Percentiles rank a stretch among this genome's conserved stretches.
These are phyloP conservation scores for Chesias legatella DNA, from an alignment of 2,888 invertebrate species.

Conservation along the genomic window DNA sequence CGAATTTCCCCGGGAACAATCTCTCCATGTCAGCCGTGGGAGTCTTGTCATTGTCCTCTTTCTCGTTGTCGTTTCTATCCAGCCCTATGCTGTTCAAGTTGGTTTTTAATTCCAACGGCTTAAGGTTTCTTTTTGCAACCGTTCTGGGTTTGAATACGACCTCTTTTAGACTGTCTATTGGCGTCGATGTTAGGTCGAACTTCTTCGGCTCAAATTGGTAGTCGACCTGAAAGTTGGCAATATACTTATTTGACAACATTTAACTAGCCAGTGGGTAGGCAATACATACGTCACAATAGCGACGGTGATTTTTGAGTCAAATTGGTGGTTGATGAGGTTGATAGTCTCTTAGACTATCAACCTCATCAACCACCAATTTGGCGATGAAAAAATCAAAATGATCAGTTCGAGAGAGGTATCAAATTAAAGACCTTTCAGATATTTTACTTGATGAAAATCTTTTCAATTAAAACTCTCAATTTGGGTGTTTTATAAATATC, in stretches of 20 bases:
- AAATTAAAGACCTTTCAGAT: too few relatives aligned
- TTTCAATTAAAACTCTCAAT: too few relatives aligned
- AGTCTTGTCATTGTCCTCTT: conserved; percentile 58
- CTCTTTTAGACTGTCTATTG: conserved; percentile 35
- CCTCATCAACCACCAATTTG: too few relatives aligned
- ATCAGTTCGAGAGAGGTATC: too few relatives aligned
- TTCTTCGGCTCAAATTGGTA: conserved; percentile 32
- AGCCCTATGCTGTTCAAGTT: conserved; percentile 63
- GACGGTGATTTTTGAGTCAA: too few relatives aligned
- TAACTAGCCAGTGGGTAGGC: too few relatives aligned
- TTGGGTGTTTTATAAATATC: too few relatives aligned
- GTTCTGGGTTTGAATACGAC: conserved; percentile 59
- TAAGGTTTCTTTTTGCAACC: conserved; percentile 65
- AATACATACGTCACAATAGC: too few relatives aligned
- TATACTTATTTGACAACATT: conserved; percentile 1
- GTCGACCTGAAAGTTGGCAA: conserved; percentile 17
- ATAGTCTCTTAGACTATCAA: too few relatives aligned
- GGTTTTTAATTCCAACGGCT: conserved; percentile 78
- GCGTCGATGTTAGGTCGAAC: conserved; percentile 29
- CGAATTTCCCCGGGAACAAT: conserved; percentile 41
- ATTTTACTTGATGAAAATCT: too few relatives aligned
- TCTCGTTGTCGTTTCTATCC: conserved; percentile 76
- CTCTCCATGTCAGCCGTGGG: conserved; percentile 56
- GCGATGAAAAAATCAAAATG: too few relatives aligned
- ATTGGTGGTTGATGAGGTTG: too few relatives aligned